Evolutionary conservation across 2,797 vertebrate genomes (phyloP).

Genomic region (Falco biarmicus): DNA sequence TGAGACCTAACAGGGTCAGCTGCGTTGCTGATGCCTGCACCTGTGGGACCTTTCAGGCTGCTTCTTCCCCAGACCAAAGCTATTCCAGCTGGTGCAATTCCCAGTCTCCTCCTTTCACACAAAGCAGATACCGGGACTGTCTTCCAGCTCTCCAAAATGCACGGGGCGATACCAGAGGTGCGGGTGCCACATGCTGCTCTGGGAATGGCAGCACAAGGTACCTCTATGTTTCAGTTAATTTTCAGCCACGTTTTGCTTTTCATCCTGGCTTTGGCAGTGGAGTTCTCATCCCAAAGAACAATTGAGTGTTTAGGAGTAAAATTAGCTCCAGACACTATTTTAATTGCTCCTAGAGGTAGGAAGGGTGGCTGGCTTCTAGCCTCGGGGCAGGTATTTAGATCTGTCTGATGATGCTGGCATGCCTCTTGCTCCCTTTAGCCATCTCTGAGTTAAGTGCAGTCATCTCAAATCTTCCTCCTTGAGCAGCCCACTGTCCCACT

Average conservation of each 20-base stretch:
- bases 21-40: neutral
- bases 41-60: neutral
- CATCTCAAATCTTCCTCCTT: neutral
- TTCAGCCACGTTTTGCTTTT: neutral
- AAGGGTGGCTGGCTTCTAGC: neutral
- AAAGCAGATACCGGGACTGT: neutral
- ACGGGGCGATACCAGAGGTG: rapidly evolving
- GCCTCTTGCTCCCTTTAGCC: neutral
- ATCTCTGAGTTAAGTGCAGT: neutral
- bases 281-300: neutral
- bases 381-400: neutral
- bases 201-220: neutral
- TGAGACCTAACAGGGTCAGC: neutral
- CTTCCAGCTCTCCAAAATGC: neutral
- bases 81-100: neutral
- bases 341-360: neutral
- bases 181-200: neutral
- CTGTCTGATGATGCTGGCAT: neutral
- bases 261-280: neutral
- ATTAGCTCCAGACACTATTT: neutral
- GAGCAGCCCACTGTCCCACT: rapidly evolving
- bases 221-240: neutral
- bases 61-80: neutral
- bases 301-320: neutral
- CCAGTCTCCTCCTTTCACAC: neutral